Base-by-base conservation (phyloP, 2,888 invertebrate species). In the Apantesis nais region DNA sequence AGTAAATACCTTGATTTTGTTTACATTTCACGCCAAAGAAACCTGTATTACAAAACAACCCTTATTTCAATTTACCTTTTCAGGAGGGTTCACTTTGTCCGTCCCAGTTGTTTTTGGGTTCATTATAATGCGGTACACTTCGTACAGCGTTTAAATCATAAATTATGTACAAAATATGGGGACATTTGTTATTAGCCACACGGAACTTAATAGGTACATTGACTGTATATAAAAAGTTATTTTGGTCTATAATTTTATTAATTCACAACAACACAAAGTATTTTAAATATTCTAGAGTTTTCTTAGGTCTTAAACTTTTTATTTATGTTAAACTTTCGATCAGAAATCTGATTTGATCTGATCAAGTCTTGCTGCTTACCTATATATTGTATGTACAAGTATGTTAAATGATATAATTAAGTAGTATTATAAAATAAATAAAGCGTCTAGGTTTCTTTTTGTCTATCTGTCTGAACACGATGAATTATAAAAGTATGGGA, bases 11-110 rank as follows among this genome's bases (percentile, higher is more conserved):
- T 9, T 11, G 19, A 52, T 9, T 52, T 52, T 4, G n/a, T 63
- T 58, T 63, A 71, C 75, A 76, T 77, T 73, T 73, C 68, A 79
- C 69, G 72, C 67, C 62, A 81, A 75, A 76, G 76, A 29, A 37
- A 37, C 74, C 76, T 74, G 67, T 52, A 74, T 78, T 78, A 76
- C 68, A 80, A 82, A 82, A 75, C 61, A 62, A 76, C 69, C 74
- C 73, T 69, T 71, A 76, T 78, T 83, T 79, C 82, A 83, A 82
- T 80, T 83, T 83, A 74, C 79, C 71, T 76, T 62, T 52, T 25
- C 12, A 73, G 64, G 34, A 64, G 37, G 44, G 11, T 22, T 55
- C 64, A 66, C 71, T 74, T 75, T 76, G 65, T 78, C 8, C 70
- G 61, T 60, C 63, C 55, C 61, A 66, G 68, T 14, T 79, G 74